These are phyloP conservation scores for Bufotes viridis DNA, from an alignment of 2,797 vertebrate genomes.

Conservation along the genomic window DNA sequence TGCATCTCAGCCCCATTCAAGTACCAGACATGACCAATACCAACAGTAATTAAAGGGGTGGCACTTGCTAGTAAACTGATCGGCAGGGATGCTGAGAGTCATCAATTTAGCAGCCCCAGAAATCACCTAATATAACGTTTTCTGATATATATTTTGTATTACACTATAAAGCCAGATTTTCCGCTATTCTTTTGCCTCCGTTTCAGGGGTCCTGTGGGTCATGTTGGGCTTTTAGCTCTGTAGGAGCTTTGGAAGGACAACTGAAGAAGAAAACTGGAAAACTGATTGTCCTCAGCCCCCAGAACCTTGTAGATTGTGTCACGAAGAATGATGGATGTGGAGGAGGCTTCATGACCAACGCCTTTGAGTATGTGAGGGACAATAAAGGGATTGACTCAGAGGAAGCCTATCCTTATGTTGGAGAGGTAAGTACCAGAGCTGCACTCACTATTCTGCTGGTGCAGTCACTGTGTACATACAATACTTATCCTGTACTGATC, in stretches of 20 bases:
- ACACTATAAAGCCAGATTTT: background rate
- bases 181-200: background rate
- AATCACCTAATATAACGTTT: background rate
- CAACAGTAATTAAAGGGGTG: background rate
- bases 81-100: too few relatives aligned
- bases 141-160: background rate
- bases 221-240: conserved; percentile 81
- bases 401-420: conserved; percentile 75
- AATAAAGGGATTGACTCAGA: conserved; percentile 77
- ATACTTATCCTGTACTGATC: too few relatives aligned
- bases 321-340: conserved; percentile 72
- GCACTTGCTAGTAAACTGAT: too few relatives aligned
- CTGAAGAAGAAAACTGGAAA: conserved; percentile 71
- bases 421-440: conserved; percentile 67
- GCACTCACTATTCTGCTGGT: too few relatives aligned
- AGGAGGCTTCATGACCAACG: conserved; percentile 74
- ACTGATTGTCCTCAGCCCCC: conserved; percentile 76
- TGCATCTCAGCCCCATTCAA: background rate
- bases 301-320: conserved; percentile 82
- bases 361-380: conserved; percentile 73
- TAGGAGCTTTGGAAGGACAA: conserved; percentile 79
- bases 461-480: too few relatives aligned
- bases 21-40: background rate
- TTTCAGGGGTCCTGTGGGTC: conserved; percentile 75
- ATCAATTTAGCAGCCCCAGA: too few relatives aligned